These are phyloP conservation scores for Schizopygopsis malacanthus DNA, from an alignment of 2,797 vertebrate genomes.

Conservation along the genomic window DNA sequence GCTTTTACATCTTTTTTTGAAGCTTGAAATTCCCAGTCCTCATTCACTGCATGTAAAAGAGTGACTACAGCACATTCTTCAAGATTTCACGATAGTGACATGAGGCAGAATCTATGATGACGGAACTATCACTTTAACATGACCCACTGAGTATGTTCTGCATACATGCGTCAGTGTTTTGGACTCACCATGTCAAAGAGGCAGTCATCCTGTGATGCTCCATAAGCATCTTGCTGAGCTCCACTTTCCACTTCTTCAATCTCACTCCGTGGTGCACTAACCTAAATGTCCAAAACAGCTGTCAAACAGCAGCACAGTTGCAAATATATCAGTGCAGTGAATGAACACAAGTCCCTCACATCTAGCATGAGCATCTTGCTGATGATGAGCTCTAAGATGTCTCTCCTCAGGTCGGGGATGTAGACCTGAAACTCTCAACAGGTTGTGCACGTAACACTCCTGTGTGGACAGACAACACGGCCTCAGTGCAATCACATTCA, in stretches of 20 bases:
- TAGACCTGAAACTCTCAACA: slow-evolving; percentile 86
- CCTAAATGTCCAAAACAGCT: slow-evolving; percentile 71
- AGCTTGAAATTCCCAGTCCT: neutral
- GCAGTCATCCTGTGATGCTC: slow-evolving; percentile 74
- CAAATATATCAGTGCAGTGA: neutral
- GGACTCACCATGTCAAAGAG: slow-evolving; percentile 91
- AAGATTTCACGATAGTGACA: neutral
- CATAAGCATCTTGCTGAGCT: slow-evolving; percentile 55
- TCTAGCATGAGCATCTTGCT: slow-evolving; percentile 91
- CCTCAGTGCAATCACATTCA: neutral
- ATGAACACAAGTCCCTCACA: slow-evolving; percentile 76
- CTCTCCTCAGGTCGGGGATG: slow-evolving; percentile 84
- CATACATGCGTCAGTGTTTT: neutral
- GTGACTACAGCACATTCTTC: neutral
- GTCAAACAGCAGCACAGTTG: neutral
- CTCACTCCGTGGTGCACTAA: slow-evolving; percentile 84
- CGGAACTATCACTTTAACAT: neutral
- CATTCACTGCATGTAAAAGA: no score
- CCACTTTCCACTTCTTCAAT: slow-evolving; percentile 87
- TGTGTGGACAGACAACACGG: slow-evolving; percentile 58
- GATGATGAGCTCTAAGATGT: slow-evolving; percentile 88
- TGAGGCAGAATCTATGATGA: neutral
- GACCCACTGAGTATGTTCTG: neutral
- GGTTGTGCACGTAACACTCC: slow-evolving; percentile 96
- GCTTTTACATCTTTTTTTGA: neutral